Evolutionary conservation across 2,888 invertebrate genomes (phyloP).

Genomic region (Andricus quercusramuli): DNA sequence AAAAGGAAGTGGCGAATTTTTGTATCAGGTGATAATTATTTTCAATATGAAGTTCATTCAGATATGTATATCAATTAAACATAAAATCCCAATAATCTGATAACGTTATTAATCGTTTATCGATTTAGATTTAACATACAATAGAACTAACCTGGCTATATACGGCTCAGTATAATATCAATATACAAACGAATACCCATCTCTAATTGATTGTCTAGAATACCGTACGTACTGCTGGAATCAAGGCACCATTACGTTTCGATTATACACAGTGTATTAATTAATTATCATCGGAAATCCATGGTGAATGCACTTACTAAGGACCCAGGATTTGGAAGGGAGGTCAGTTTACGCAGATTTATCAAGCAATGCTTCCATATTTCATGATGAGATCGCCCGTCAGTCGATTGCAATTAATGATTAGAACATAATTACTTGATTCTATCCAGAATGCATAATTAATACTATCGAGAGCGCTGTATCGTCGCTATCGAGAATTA

Average conservation of each 20-base stretch:
- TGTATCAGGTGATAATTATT: no score
- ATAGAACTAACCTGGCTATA: neutral
- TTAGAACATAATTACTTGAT: conserved; percentile 39
- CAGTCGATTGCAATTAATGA: conserved; percentile 35
- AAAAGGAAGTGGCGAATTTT: no score
- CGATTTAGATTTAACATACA: neutral
- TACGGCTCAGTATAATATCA: neutral
- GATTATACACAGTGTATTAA: conserved; percentile 4
- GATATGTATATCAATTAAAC: no score
- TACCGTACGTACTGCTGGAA: neutral
- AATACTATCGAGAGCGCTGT: conserved; percentile 13
- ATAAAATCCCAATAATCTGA: no score
- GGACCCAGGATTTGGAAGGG: conserved; percentile 10
- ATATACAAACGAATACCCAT: neutral
- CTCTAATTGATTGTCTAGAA: conserved; percentile 21
- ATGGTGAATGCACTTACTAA: conserved; percentile 15
- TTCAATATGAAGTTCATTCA: no score
- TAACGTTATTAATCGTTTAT: neutral
- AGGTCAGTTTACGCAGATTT: conserved; percentile 24
- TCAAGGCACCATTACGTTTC: conserved; percentile 1
- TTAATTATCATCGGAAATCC: conserved; percentile 35
- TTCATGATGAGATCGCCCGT: conserved; percentile 6
- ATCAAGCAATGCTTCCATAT: conserved; percentile 23
- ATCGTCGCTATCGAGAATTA: conserved; percentile 20
- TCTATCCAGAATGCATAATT: conserved; percentile 39